Evolutionary conservation across 2,888 invertebrate genomes (phyloP).

Genomic region (Celastrina argiolus): DNA sequence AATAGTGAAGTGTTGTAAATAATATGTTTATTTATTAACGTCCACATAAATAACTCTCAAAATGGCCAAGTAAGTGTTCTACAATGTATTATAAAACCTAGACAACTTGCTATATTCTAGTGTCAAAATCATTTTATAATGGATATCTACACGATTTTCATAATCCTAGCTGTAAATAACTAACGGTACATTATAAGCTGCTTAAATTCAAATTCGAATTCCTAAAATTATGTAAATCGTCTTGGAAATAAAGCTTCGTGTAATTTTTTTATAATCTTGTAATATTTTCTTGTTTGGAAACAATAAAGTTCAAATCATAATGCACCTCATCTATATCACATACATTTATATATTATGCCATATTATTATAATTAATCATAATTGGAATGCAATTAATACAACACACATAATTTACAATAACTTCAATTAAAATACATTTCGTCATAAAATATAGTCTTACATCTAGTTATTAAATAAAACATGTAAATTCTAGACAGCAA

Average conservation of each 20-base stretch:
- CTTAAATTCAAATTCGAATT: too few species aligned
- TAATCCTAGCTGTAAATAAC: background rate
- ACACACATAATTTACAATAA: too few species aligned
- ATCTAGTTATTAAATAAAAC: background rate
- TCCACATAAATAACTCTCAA: slow-evolving; percentile 38
- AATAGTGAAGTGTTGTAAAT: slow-evolving; percentile 44
- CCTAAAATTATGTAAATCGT: too few species aligned
- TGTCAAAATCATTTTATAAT: background rate
- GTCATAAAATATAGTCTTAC: background rate
- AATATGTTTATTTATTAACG: background rate
- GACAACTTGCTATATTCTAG: slow-evolving; percentile 2
- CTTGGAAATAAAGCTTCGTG: background rate
- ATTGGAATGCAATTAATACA: too few species aligned
- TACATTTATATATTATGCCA: too few species aligned
- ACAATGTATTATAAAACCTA: slow-evolving; percentile 25
- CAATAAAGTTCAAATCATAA: background rate
- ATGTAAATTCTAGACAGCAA: too few species aligned
- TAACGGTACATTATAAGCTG: too few species aligned
- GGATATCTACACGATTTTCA: background rate
- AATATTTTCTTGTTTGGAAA: background rate
- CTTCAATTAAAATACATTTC: background rate
- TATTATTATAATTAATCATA: too few species aligned
- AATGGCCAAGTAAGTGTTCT: slow-evolving; percentile 66
- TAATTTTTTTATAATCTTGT: background rate
- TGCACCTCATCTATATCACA: too few species aligned